Evolutionary conservation across 1,140 invertebrate species (phyloP).

Genomic region (Tetramorium parvispinum): DNA sequence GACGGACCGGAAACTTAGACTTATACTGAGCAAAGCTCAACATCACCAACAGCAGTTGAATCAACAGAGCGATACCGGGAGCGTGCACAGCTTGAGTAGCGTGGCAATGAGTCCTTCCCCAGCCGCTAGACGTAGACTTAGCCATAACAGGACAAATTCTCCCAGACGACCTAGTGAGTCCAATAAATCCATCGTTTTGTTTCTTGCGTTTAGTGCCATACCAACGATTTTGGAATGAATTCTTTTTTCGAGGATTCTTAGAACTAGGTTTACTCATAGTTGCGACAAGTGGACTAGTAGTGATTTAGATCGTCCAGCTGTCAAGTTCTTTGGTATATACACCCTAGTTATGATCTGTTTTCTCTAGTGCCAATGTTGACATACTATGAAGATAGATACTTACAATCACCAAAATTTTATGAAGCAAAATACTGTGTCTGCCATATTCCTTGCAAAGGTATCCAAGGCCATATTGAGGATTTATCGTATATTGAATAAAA

Average conservation of each 20-base stretch:
- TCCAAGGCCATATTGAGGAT: constrained; percentile 68
- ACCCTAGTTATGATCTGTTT: constrained; percentile 77
- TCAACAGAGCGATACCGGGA: constrained; percentile 87
- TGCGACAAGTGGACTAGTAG: constrained; percentile 66
- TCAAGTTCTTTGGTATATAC: constrained; percentile 52
- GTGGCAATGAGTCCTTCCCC: constrained; percentile 83
- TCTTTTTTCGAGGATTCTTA: constrained; percentile 3
- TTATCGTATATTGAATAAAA: constrained; percentile 59
- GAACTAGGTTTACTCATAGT: constrained; percentile 45
- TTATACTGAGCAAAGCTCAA: constrained; percentile 95
- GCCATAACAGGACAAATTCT: constrained; percentile 85
- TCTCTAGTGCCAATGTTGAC: constrained; percentile 81
- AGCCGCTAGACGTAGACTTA: constrained; percentile 81
- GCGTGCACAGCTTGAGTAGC: constrained; percentile 84
- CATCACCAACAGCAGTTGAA: constrained; percentile 94
- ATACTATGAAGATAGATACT: constrained; percentile 82
- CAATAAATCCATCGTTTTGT: constrained; percentile 34
- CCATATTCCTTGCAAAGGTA: constrained; percentile 81
- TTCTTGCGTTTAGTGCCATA: constrained; percentile 39
- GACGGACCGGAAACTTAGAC: constrained; percentile 93
- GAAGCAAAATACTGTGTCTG: constrained; percentile 81
- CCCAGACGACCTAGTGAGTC: constrained; percentile 88
- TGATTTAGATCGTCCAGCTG: constrained; percentile 70
- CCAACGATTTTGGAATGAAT: constrained; percentile 11
- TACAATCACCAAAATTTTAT: constrained; percentile 81